These are phyloP conservation scores for Tapera naevia DNA, from an alignment of 2,797 vertebrate species.

Conservation along the genomic window DNA sequence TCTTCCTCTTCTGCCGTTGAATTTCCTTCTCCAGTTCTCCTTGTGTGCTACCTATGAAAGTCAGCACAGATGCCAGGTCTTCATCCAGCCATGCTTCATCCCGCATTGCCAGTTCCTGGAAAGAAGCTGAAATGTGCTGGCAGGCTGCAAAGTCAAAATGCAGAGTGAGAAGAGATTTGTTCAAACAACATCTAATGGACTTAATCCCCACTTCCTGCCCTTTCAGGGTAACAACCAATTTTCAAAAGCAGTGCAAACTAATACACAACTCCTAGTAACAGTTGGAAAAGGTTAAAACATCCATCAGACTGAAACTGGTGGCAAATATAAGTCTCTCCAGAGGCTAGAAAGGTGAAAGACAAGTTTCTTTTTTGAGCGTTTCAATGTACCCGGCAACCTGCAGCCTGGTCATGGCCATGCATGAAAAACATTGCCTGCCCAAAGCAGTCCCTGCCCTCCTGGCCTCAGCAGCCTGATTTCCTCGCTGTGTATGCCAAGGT, in stretches of 20 bases:
- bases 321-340: conserved; percentile 1
- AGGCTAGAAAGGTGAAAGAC: conserved; percentile 2
- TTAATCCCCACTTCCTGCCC: conserved; percentile 58
- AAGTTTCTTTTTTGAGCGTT: conserved; percentile 1
- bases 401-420: background rate
- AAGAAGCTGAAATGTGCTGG: conserved; percentile 49
- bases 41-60: background rate
- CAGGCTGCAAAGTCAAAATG: background rate
- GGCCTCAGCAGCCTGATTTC: background rate
- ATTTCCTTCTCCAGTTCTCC: background rate
- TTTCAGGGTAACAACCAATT: conserved; percentile 32
- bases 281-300: conserved; percentile 38
- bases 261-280: conserved; percentile 19
- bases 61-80: conserved; percentile 18
- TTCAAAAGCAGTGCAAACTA: conserved; percentile 52
- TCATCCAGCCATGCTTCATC: background rate
- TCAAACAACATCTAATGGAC: conserved; percentile 51
- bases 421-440: background rate
- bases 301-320: conserved; percentile 5
- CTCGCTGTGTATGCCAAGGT: background rate
- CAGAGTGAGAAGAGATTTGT: conserved; percentile 50
- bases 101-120: conserved; percentile 38
- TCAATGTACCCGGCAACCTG: background rate
- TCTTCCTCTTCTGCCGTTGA: background rate
- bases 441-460: background rate